Percentiles rank a stretch among this genome's conserved stretches.
These are phyloP conservation scores for Dipodomys stephensi DNA, from an alignment of 2,113 vertebrate genomes.

Conservation along the genomic window DNA sequence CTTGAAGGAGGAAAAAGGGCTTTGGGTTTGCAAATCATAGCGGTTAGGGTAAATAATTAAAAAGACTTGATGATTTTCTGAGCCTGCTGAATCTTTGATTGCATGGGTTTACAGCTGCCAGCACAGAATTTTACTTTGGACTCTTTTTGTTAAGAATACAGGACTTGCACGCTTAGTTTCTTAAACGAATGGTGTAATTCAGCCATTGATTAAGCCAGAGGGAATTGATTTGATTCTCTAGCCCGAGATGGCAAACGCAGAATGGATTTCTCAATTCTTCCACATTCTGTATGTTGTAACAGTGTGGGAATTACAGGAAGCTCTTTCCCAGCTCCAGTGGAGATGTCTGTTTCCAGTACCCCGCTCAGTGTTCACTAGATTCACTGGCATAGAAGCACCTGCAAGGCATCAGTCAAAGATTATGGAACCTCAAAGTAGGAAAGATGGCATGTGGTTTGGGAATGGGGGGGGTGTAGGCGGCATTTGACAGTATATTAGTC, in stretches of 20 bases:
- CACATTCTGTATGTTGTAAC: background rate
- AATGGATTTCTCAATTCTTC: slow-evolving; percentile 56
- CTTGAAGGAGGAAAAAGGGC: slow-evolving; percentile 6
- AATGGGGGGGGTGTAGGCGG: background rate
- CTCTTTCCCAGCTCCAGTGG: background rate
- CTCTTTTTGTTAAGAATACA: background rate
- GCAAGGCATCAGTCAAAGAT: background rate
- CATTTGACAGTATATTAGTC: background rate
- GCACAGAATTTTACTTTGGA: slow-evolving; percentile 21
- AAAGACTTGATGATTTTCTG: slow-evolving; percentile 16
- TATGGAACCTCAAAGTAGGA: background rate
- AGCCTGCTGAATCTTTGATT: background rate
- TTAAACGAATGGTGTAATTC: slow-evolving; percentile 10
- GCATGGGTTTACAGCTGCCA: background rate
- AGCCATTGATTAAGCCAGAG: slow-evolving; percentile 65
- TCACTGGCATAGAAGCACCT: background rate
- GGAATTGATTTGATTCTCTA: slow-evolving; percentile 50
- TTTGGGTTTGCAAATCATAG: slow-evolving; percentile 46
- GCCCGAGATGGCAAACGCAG: slow-evolving; percentile 12
- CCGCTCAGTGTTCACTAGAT: background rate
- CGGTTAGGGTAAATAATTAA: slow-evolving; percentile 51
- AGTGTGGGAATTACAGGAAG: background rate
- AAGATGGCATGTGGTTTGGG: background rate
- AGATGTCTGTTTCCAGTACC: background rate
- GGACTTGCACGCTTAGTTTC: slow-evolving; percentile 20